phyloP scores from a whole-genome alignment of 2,888 invertebrate species.

The Chymomyza procnemis region DNA sequence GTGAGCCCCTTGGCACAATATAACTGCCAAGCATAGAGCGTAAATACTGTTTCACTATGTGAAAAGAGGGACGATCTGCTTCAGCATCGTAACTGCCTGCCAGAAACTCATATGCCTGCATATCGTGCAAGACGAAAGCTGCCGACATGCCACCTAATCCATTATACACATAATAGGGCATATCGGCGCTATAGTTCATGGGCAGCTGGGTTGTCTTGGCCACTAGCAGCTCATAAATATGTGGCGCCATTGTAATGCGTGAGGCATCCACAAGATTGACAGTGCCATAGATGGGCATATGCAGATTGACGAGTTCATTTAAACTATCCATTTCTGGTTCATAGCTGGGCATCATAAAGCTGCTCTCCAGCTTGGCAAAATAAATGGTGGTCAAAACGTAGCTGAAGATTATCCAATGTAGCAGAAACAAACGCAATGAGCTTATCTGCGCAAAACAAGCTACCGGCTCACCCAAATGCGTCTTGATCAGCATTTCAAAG shows the following conservation, averaged over 20 bases:
- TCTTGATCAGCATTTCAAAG: conserved; percentile 64
- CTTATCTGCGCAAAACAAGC: conserved; percentile 54
- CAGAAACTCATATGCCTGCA: conserved; percentile 66
- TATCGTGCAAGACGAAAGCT: conserved; percentile 65
- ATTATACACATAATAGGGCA: background rate
- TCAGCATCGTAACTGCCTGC: conserved; percentile 62
- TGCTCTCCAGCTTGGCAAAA: conserved; percentile 75
- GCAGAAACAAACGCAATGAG: conserved; percentile 66
- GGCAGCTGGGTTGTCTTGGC: conserved; percentile 39
- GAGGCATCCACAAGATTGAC: conserved; percentile 46
- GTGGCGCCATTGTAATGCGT: conserved; percentile 35
- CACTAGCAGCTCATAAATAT: conserved; percentile 36
- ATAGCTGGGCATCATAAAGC: conserved; percentile 71
- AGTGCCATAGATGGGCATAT: conserved; percentile 54
- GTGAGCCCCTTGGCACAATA: conserved; percentile 63
- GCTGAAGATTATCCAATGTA: conserved; percentile 74
- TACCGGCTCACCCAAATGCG: conserved; percentile 68
- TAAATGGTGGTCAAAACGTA: conserved; percentile 72
- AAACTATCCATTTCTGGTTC: conserved; percentile 67
- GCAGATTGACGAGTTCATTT: conserved; percentile 42
- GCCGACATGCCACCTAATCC: conserved; percentile 23
- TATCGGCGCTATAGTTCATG: conserved; percentile 13
- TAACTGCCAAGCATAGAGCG: conserved; percentile 67
- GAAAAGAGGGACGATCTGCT: conserved; percentile 66
- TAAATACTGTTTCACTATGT: conserved; percentile 72